These are phyloP conservation scores for Platypus cylindrus DNA, from an alignment of 2,888 invertebrate species.

Conservation along the genomic window DNA sequence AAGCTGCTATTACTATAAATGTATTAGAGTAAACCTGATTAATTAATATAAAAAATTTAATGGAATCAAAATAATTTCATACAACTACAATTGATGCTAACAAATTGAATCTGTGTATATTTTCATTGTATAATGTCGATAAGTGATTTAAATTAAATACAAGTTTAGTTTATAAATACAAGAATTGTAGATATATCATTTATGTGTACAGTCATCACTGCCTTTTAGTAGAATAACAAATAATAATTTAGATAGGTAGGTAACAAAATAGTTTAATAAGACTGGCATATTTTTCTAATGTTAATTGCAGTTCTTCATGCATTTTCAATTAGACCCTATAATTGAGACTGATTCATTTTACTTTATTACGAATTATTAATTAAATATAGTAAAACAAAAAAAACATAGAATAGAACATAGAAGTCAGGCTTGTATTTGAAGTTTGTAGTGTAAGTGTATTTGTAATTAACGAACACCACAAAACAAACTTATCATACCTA, in stretches of 20 bases:
- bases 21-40: too few relatives aligned
- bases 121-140: constrained; percentile 11
- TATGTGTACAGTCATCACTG: constrained; percentile 26
- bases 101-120: constrained; percentile 13
- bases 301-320: constrained; percentile 11
- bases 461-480: too few relatives aligned
- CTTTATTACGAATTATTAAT: too few relatives aligned
- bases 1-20: constrained; percentile 10
- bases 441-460: too few relatives aligned
- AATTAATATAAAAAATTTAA: constrained; percentile 11
- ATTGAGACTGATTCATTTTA: too few relatives aligned
- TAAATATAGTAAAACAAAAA: too few relatives aligned
- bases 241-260: constrained; percentile 22
- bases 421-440: too few relatives aligned
- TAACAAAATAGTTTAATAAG: constrained; percentile 26
- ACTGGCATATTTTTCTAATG: constrained; percentile 25
- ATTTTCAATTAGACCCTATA: not conserved
- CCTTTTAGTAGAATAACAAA: too few relatives aligned
- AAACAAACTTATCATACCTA: too few relatives aligned
- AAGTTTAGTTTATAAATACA: too few relatives aligned
- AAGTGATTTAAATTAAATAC: constrained; percentile 5
- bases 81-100: constrained; percentile 7
- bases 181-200: constrained; percentile 24
- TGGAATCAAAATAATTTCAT: constrained; percentile 12
- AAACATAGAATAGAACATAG: too few relatives aligned